A percentile compares a stretch with the other conserved stretches of the same genome.
Conservation (phyloP, 2,797 vertebrate species). For the Vultur gryphus region DNA sequence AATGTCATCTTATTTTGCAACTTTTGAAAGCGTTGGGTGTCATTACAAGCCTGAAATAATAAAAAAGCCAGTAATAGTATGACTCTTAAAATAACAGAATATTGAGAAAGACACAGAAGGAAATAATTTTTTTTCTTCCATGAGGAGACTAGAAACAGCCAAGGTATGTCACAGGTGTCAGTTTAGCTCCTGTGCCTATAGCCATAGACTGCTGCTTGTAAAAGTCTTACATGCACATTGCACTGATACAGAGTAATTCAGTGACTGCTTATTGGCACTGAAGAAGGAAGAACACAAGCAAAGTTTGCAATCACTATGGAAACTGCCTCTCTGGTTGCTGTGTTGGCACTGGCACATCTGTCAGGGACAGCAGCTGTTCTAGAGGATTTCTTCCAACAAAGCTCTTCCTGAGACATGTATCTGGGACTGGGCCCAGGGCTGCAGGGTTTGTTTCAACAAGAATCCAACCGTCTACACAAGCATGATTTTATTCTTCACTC, state of each 20-base stretch:
- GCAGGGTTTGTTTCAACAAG: conserved; percentile 1
- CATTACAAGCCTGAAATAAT: not conserved
- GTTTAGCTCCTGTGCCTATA: not conserved
- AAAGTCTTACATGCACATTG: not conserved
- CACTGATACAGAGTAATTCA: not conserved
- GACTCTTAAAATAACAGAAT: not conserved
- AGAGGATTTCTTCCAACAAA: conserved; percentile 31
- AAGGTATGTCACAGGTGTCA: not conserved
- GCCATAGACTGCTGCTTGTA: not conserved
- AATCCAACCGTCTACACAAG: not conserved
- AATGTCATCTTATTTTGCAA: not conserved
- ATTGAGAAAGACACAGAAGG: not conserved
- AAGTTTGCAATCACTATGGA: conserved; percentile 41
- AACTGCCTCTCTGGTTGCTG: conserved; percentile 8
- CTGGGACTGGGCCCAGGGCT: not conserved
- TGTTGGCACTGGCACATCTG: conserved; percentile 34
- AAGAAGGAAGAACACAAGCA: not conserved
- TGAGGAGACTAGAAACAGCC: not conserved
- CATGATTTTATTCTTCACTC: not conserved
- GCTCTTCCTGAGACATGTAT: conserved; percentile 3
- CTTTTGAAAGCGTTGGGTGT: not conserved
- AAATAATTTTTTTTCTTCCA: not conserved
- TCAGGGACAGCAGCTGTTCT: conserved; percentile 31
- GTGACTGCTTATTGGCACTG: not conserved
- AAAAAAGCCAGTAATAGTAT: not conserved